These are phyloP conservation scores for Epiblema foenella DNA, from an alignment of 2,888 invertebrate genomes.

Conservation along the genomic window DNA sequence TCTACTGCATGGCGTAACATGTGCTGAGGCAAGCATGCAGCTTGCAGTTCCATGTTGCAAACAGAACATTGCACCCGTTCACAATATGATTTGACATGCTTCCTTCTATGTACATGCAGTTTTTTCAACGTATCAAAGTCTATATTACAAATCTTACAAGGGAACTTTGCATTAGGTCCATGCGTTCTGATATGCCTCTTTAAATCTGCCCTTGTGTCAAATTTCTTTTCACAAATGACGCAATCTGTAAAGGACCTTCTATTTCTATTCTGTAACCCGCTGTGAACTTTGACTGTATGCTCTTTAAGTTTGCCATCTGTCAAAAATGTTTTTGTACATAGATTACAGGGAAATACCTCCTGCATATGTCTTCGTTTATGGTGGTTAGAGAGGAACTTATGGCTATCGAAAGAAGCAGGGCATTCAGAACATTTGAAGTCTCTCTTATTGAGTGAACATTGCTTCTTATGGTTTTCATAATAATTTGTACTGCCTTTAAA, in stretches of 20 bases:
- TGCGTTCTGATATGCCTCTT: constrained; percentile 58
- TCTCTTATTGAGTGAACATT: constrained; percentile 55
- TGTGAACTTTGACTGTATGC: constrained; percentile 60
- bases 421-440: constrained; percentile 55
- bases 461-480: constrained; percentile 54
- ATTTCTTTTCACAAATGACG: constrained; percentile 60
- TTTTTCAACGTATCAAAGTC: constrained; percentile 50
- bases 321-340: constrained; percentile 61
- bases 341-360: constrained; percentile 55
- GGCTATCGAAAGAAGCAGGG: constrained; percentile 58
- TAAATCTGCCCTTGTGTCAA: constrained; percentile 58
- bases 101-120: constrained; percentile 38
- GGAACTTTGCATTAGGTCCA: constrained; percentile 52
- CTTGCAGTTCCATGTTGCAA: constrained; percentile 58
- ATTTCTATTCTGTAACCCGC: constrained; percentile 61
- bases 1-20: constrained; percentile 51
- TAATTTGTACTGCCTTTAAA: constrained; percentile 52
- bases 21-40: constrained; percentile 58
- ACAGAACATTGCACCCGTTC: constrained; percentile 56
- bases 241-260: constrained; percentile 62
- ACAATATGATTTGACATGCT: constrained; percentile 50
- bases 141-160: constrained; percentile 60
- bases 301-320: constrained; percentile 55
- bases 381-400: constrained; percentile 55
- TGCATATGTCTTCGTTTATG: constrained; percentile 55